These are phyloP conservation scores for Ceratotherium simum DNA, from an alignment of 2,113 vertebrate genomes.

Conservation along the genomic window DNA sequence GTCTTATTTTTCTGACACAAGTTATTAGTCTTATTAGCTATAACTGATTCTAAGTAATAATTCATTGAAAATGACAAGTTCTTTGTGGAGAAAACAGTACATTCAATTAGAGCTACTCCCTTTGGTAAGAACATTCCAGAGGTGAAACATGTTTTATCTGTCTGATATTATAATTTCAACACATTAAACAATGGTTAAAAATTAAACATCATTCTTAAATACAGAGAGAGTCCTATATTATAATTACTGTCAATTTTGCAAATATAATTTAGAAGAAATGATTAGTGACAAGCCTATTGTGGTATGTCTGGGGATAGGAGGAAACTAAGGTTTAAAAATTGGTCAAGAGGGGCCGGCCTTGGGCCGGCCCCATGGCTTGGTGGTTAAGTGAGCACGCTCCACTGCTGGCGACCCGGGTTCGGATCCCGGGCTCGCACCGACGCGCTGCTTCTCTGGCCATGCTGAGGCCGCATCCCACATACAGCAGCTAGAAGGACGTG, in stretches of 20 bases:
- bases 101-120: neutral
- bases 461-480: too few species aligned
- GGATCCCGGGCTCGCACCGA: too few species aligned
- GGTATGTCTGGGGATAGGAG: neutral
- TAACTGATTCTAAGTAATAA: neutral
- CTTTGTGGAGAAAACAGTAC: neutral
- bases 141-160: neutral
- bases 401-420: too few species aligned
- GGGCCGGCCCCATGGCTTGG: too few species aligned
- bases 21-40: neutral
- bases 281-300: neutral
- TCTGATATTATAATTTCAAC: neutral
- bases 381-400: too few species aligned
- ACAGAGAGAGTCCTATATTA: neutral
- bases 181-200: neutral
- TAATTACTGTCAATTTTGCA: neutral
- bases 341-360: neutral
- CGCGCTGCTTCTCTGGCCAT: too few species aligned
- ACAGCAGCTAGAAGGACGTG: too few species aligned
- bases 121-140: neutral
- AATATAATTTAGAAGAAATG: conserved; percentile 10
- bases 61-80: neutral
- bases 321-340: neutral
- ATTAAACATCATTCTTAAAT: neutral
- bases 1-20: neutral